A percentile compares a stretch with the other conserved stretches of the same genome.
Evolutionary conservation across 2,888 invertebrate species (phyloP).

Genomic region (Trissolcus brochymenae): DNA sequence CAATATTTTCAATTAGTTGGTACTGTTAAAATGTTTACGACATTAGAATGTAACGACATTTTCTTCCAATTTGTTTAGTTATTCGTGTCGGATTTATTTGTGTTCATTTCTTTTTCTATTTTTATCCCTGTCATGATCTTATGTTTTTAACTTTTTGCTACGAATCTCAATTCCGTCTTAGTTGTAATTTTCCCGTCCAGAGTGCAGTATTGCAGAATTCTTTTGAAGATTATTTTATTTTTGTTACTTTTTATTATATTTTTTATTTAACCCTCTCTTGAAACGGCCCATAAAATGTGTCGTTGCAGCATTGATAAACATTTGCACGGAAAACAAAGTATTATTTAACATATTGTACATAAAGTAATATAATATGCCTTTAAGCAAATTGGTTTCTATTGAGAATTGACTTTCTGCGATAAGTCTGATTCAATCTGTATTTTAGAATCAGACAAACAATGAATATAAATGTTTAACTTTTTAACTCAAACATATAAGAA

Average conservation of each 20-base stretch:
- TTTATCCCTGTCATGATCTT: slow-evolving; percentile 35
- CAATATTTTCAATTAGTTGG: slow-evolving; percentile 32
- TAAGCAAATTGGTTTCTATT: background rate
- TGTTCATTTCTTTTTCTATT: slow-evolving; percentile 17
- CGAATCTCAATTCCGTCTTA: slow-evolving; percentile 66
- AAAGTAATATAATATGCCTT: slow-evolving; percentile 13
- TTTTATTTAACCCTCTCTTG: slow-evolving; percentile 36
- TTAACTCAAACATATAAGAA: no score
- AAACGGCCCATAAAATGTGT: slow-evolving; percentile 27
- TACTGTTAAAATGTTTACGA: slow-evolving; percentile 9
- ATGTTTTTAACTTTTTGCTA: slow-evolving; percentile 42
- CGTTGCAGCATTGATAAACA: slow-evolving; percentile 23
- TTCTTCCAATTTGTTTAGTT: slow-evolving; percentile 31
- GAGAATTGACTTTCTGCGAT: slow-evolving; percentile 15
- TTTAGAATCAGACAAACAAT: no score
- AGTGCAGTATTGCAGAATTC: slow-evolving; percentile 69
- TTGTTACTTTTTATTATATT: slow-evolving; percentile 54
- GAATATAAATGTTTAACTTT: no score
- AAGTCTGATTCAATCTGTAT: background rate
- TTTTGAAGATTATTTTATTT: slow-evolving; percentile 63
- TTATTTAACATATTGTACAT: slow-evolving; percentile 33
- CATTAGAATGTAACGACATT: slow-evolving; percentile 9
- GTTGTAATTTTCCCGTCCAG: slow-evolving; percentile 74
- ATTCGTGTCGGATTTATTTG: background rate
- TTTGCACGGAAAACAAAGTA: slow-evolving; percentile 23